Evolutionary conservation across 2,797 vertebrate genomes (phyloP), one percentile per base, ranked within the genome.

Genomic region (Sarcoramphus papa): DNA sequence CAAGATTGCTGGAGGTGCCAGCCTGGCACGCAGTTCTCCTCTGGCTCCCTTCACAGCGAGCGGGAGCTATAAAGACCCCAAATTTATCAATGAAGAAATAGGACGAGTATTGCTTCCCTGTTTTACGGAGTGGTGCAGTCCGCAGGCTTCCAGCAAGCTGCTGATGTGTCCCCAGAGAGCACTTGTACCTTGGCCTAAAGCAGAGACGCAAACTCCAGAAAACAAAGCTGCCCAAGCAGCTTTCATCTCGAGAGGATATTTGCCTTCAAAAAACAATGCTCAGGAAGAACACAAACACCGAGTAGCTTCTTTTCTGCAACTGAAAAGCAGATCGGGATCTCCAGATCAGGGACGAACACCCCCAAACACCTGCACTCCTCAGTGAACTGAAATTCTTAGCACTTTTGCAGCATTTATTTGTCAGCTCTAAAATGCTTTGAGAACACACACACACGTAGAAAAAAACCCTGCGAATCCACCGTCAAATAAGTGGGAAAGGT

Each of bases 311-410:
- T 43, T 8, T 4, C 63, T 20, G 67, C 63, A 4, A 5, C 5
- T 25, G 23, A 67, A 22, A 33, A 63, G n/a, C 73, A 28, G 14
- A 8, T 1, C 20, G 14, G 74, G 65, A 18, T 56, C 45, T 56
- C 45, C 50, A 28, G 33, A 28, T 22, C 45, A 5, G 54, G 40
- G 62, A 59, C 5, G 2, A 5, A 37, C 3, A 2, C 25, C 35
- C 28, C 43, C n/a, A 2, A 12, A 60, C 1, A 6, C 60, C 13
- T 2, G 35, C 6, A 1, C 5, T 30, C 1, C 2, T 16, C 54
- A 6, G 4, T 0, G 9, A 73, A 48, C 47, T 0, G 27, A 20
- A 48, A 63, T 50, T 37, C 48, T 40, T 9, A 0, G 22, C 20
- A 2, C 6, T 45, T 64, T 3, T 19, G 48, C 10, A 5, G 72